Conservation (phyloP, 1,140 invertebrate genomes). For the Temnothorax longispinosus region DNA sequence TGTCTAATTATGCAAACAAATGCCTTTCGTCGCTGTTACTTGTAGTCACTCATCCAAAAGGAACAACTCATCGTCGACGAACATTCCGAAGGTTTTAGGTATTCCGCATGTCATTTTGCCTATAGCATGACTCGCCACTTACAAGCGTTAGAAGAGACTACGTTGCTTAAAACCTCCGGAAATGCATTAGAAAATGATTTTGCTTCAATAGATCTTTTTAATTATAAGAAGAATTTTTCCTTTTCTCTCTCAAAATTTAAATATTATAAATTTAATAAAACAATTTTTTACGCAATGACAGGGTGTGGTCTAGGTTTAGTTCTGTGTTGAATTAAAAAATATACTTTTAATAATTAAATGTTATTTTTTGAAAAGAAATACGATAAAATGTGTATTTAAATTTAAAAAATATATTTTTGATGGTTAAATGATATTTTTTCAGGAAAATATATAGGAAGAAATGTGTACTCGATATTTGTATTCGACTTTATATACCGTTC, state of each 20-base stretch:
- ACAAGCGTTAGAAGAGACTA: neutral
- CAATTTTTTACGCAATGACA: neutral
- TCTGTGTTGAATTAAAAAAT: neutral
- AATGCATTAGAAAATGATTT: neutral
- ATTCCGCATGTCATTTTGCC: slow-evolving; percentile 34
- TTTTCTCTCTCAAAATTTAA: slow-evolving; percentile 1
- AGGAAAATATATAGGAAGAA: neutral
- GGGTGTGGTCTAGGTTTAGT: neutral
- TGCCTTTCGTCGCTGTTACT: slow-evolving; percentile 27
- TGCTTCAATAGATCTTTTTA: neutral
- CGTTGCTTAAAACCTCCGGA: neutral
- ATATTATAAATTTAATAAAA: neutral
- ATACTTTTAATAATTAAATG: neutral
- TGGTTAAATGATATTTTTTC: neutral
- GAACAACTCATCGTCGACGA: neutral
- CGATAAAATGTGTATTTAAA: too few relatives aligned
- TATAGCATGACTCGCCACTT: slow-evolving; percentile 13
- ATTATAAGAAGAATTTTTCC: neutral
- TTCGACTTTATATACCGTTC: neutral
- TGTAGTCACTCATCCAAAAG: slow-evolving; percentile 10
- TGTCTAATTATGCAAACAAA: slow-evolving; percentile 51
- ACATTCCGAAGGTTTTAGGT: slow-evolving; percentile 23
- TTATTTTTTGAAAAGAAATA: too few relatives aligned
- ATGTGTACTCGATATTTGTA: neutral
- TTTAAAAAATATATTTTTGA: neutral